Conservation (phyloP, 2,797 vertebrate genomes). For the Peromyscus nudipes region DNA sequence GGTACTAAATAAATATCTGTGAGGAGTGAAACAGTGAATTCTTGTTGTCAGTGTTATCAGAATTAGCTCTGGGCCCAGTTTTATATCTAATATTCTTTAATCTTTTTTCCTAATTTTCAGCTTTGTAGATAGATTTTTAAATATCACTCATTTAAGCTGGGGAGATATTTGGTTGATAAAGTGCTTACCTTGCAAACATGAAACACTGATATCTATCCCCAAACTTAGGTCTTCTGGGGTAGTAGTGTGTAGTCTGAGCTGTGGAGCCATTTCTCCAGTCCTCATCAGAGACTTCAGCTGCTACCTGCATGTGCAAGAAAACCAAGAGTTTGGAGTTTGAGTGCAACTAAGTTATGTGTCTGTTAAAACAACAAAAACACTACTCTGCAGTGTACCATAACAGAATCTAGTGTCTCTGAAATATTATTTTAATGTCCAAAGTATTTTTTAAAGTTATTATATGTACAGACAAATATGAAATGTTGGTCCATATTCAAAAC, state of each 20-base stretch:
- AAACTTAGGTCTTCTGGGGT: too few relatives aligned
- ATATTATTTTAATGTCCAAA: conserved; percentile 1
- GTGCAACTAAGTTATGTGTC: conserved; percentile 8
- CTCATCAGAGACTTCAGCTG: conserved; percentile 9
- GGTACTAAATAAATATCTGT: not conserved
- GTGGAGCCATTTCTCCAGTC: not conserved
- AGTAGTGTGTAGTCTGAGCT: not conserved
- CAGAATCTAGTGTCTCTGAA: conserved; percentile 35
- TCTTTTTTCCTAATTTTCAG: conserved; percentile 50
- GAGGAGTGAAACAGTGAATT: conserved; percentile 10
- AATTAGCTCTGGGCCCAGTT: conserved; percentile 39
- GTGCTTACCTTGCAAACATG: not conserved
- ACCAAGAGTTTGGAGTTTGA: conserved; percentile 26
- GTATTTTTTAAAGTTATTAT: not conserved
- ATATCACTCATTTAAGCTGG: not conserved
- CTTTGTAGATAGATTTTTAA: conserved; percentile 42
- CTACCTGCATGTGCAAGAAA: not conserved
- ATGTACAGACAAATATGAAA: not conserved
- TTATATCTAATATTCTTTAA: conserved; percentile 24
- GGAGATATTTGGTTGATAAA: not conserved
- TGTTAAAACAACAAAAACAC: conserved; percentile 23
- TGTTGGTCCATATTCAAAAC: not conserved
- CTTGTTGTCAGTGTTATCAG: not conserved
- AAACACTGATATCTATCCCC: too few relatives aligned
- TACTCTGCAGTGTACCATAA: not conserved